Percentiles rank a stretch among this genome's conserved stretches.
Conservation (phyloP, 2,888 invertebrate genomes). For the Acanthosepion pharaonis region DNA sequence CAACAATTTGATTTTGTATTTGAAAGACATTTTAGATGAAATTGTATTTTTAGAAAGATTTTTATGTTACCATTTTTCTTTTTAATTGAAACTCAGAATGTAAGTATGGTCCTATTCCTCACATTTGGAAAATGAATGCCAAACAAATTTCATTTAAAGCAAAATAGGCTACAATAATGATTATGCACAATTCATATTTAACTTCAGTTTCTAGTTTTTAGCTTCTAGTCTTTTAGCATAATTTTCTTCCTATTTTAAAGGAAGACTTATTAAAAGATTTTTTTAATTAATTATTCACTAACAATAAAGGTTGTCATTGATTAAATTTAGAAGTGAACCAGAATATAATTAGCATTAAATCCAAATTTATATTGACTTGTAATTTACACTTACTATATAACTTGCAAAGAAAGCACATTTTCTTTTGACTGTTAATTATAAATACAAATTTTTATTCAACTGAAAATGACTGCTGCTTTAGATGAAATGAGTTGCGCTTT, state of each 20-base stretch:
- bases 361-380: neutral
- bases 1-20: neutral
- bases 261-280: no score
- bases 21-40: neutral
- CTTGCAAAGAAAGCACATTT: neutral
- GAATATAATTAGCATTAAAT: neutral
- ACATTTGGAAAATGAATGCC: neutral
- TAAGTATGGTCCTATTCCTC: neutral
- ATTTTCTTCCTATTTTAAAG: no score
- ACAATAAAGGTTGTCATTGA: no score
- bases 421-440: neutral
- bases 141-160: constrained; percentile 2
- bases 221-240: no score
- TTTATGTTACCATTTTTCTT: neutral
- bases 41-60: neutral
- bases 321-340: neutral
- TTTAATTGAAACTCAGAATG: neutral
- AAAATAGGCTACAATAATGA: neutral
- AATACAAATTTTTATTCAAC: neutral
- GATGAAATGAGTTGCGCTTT: neutral
- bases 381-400: neutral
- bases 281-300: no score
- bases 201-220: neutral
- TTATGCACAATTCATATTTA: neutral
- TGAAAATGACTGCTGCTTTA: neutral